Base-by-base conservation (phyloP, 2,113 vertebrate species). In the Trachemys scripta region DNA sequence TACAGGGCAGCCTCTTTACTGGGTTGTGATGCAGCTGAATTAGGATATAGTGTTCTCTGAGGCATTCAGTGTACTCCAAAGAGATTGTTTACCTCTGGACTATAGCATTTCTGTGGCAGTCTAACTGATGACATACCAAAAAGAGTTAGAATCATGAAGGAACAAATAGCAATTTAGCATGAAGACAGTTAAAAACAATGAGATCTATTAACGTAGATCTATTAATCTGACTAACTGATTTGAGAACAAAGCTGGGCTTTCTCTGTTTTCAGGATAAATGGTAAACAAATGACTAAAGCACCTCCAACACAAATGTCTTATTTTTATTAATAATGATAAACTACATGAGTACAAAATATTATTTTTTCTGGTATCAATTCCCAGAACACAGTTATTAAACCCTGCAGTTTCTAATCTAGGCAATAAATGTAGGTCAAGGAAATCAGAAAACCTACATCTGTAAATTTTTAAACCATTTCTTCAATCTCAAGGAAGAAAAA, bases 391-490 rank as follows among this genome's bases (percentile, higher is more conserved):
- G 83, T 87, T 96, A 97, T 89, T 97, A 93, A 95, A 95, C 85
- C 85, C 20, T 80, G 79, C 80, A 85, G 65, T 94, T 96, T 94
- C 96, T 95, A 97, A 94, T 90, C 78, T 95, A 42, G 4, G 80
- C 84, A 95, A 91, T 81, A 95, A 97, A 96, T 65, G 84, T 96
- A 95, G 96, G 97, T 85, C 85, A 94, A 97, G 89, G 84, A 90
- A 96, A 96, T 57, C 90, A 90, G 82, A 95, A 96, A 97, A 96
- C 87, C 91, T 85, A 88, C 94, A 88, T 92, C 92, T 94, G 80
- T 93, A 95, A 97, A 96, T 94, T 94, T 97, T 96, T 97, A 98
- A 97, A 95, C 75, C 90, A 85, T 82, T 92, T 95, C 65, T 96
- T 94, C 96, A 94, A 88, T 97, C 96, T 89, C 65, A 94, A 92